Evolutionary conservation across 2,113 vertebrate genomes (phyloP).

Genomic region (Blennius ocellaris): DNA sequence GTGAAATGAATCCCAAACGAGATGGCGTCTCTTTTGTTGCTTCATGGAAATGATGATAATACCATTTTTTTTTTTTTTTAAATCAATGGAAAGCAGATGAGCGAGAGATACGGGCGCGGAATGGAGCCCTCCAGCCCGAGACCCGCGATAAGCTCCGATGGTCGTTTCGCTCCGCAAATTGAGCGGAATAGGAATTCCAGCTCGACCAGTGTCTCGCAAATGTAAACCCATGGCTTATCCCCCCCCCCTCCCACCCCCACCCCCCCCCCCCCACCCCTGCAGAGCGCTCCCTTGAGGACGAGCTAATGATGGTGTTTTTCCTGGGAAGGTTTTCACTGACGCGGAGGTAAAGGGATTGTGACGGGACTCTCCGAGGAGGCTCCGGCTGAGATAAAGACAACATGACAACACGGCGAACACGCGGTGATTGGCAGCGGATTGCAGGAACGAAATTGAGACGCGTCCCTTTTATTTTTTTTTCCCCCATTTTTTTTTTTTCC

Average conservation of each 20-base stretch:
- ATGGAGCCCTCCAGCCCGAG: slow-evolving; percentile 18
- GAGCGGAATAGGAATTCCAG: slow-evolving; percentile 47
- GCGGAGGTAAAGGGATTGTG: slow-evolving; percentile 55
- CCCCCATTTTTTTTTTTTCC: not conserved
- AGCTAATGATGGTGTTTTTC: slow-evolving; percentile 58
- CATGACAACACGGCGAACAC: slow-evolving; percentile 27
- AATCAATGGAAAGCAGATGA: slow-evolving; percentile 51
- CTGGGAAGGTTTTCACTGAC: slow-evolving; percentile 52
- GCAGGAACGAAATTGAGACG: not conserved
- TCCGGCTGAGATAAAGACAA: slow-evolving; percentile 50
- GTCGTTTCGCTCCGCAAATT: slow-evolving; percentile 51
- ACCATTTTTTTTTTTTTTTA: slow-evolving; percentile 13
- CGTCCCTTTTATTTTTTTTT: not conserved
- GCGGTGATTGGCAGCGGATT: slow-evolving; percentile 27
- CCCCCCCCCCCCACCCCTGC: slow-evolving; percentile 22
- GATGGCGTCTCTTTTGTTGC: slow-evolving; percentile 46
- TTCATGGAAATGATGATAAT: slow-evolving; percentile 13
- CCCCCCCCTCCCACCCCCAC: slow-evolving; percentile 16
- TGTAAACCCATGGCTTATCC: slow-evolving; percentile 16
- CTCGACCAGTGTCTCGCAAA: slow-evolving; percentile 40
- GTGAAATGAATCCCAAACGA: slow-evolving; percentile 48
- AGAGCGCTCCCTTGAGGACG: slow-evolving; percentile 34
- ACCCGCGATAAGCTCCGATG: slow-evolving; percentile 39
- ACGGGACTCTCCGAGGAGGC: slow-evolving; percentile 42
- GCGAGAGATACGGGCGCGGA: slow-evolving; percentile 32